Percentiles rank a stretch among this genome's conserved stretches.
Evolutionary conservation across 2,113 vertebrate species (phyloP).

Genomic region (Catharus fuscescens): DNA sequence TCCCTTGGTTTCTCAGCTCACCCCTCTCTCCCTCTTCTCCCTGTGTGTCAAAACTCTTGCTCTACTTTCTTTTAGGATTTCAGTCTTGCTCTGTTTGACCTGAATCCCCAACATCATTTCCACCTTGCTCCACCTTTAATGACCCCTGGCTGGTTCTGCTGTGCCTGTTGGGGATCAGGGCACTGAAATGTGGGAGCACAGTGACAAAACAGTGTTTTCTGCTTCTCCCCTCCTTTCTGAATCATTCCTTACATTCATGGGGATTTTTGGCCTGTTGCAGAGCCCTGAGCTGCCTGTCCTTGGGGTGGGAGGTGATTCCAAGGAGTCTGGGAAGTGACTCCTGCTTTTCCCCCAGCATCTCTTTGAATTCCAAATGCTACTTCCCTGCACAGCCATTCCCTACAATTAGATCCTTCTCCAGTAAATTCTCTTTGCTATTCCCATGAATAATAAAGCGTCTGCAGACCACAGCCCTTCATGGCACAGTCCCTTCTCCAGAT

Average conservation of each 20-base stretch:
- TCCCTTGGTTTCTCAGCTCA: too few species aligned
- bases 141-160: not conserved
- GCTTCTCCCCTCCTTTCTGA: not conserved
- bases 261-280: not conserved
- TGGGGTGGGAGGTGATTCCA: not conserved
- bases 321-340: accelerated
- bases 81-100: not conserved
- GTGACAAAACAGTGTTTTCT: not conserved
- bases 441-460: not conserved
- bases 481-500: not conserved
- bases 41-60: not conserved
- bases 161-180: too few species aligned
- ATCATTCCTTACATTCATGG: not conserved
- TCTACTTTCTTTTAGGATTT: not conserved
- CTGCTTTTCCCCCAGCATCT: not conserved
- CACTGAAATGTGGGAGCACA: not conserved
- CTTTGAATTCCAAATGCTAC: too few species aligned
- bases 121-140: not conserved
- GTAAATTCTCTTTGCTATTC: not conserved
- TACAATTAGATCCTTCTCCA: not conserved
- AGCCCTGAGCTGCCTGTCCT: not conserved
- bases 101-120: not conserved
- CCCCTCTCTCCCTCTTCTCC: too few species aligned
- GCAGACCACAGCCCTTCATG: not conserved
- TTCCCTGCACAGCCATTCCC: too few species aligned